A percentile compares a stretch with the other conserved stretches of the same genome.
Conservation (phyloP, 2,888 invertebrate species). For the Notocelia uddmanniana region DNA sequence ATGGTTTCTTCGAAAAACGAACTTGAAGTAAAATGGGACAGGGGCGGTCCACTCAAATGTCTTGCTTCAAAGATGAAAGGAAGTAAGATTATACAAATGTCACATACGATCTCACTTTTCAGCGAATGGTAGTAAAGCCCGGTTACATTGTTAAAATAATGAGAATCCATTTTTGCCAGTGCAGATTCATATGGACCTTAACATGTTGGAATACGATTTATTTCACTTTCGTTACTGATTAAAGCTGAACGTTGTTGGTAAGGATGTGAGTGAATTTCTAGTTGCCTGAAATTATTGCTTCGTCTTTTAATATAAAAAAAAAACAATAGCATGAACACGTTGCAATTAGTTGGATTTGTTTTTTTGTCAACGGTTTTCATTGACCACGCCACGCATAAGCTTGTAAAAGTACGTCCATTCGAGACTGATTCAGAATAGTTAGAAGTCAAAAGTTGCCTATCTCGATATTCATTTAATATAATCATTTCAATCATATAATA, state of each 20-base stretch:
- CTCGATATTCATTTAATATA: not conserved
- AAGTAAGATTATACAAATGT: not conserved
- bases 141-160: slow-evolving; percentile 29
- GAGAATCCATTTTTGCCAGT: slow-evolving; percentile 4
- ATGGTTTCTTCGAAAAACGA: not conserved
- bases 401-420: not conserved
- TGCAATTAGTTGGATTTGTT: too few relatives aligned
- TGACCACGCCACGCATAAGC: not conserved
- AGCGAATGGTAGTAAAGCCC: not conserved
- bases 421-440: not conserved
- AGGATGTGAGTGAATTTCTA: not conserved
- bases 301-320: not conserved
- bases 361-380: not conserved
- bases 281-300: slow-evolving; percentile 2
- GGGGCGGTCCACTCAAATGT: not conserved
- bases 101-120: not conserved
- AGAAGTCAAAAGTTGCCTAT: not conserved
- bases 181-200: not conserved
- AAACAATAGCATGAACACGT: too few relatives aligned
- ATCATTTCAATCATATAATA: not conserved
- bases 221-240: not conserved
- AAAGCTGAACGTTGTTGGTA: not conserved
- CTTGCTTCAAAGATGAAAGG: not conserved
- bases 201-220: slow-evolving; percentile 6
- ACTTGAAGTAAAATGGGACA: not conserved